Conservation (phyloP, 2,888 invertebrate species). For the Pristionchus maxplancki region DNA sequence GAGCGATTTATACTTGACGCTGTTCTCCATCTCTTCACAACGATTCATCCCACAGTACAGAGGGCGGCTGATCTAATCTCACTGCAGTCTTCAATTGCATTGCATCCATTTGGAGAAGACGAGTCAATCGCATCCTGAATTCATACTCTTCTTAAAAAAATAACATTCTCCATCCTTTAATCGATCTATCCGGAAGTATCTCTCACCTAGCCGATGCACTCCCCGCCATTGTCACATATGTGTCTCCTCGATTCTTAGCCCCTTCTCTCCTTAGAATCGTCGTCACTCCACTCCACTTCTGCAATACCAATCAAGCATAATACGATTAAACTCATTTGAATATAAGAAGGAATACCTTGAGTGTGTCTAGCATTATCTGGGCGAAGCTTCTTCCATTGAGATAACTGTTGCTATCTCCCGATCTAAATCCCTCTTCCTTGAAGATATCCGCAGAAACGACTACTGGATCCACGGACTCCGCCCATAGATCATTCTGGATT, state of each 20-base stretch:
- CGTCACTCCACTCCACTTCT: constrained; percentile 44
- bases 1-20: neutral
- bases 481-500: constrained; percentile 28
- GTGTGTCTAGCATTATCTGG: neutral
- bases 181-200: too few relatives aligned
- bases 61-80: neutral
- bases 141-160: neutral
- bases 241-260: neutral
- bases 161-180: too few relatives aligned
- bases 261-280: neutral
- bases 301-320: neutral
- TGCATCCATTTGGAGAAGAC: constrained; percentile 31
- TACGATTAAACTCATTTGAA: neutral
- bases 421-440: constrained; percentile 3
- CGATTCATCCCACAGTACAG: constrained; percentile 26
- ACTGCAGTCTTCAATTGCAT: neutral
- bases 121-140: neutral
- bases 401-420: neutral
- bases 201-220: constrained; percentile 22
- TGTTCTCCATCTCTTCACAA: neutral
- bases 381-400: neutral
- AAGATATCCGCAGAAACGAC: constrained; percentile 16
- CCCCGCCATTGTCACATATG: constrained; percentile 5
- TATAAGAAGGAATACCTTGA: constrained; percentile 1
- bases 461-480: constrained; percentile 33